Base-by-base conservation (phyloP, 2,113 vertebrate species). In the Caranx ignobilis region DNA sequence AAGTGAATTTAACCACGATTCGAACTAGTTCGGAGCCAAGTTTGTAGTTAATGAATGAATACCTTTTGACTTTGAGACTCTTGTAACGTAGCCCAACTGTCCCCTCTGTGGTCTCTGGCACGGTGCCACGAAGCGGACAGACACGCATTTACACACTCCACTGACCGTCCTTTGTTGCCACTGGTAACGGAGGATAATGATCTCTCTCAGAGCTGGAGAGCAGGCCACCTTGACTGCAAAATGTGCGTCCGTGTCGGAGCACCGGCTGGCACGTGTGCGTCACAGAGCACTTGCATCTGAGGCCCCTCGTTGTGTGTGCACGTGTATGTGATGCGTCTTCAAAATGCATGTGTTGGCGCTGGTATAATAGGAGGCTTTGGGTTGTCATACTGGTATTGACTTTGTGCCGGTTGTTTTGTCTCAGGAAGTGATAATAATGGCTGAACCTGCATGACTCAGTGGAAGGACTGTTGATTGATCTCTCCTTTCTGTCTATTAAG, bases 81-180 rank as follows among this genome's bases (percentile, higher is more conserved):
- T 31, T 57, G 37, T 72, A 57, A 57, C 71, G 82, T 21, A 57
- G 39, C 21, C 2, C 34, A 5, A 35, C 60, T 78, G 75, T 65
- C 60, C 6, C 45, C 11, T 76, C 61, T 1, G 19, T 60, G 45
- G 57, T 47, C 50, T 82, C 60, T 76, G 75, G 69, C 67, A 76
- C 62, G 26, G 57, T 41, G 69, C 21, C 66, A 35, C 19, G 67
- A 50, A 64, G 62, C 62, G 73, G 71, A 62, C 74, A 75, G 71
- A 62, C 74, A 15, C 52, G 64, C 79, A 78, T 78, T 52, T 66
- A 35, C 47, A 43, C 83, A 79, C 79, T 85, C 48, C 7, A 81
- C 79, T 71, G 81, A 59, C 31, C 11, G 9, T 37, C 56, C 62
- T 83, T 74, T 71, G 90, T 93, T 89, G 83, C 89, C 45, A 37